Evolutionary conservation across 1,140 invertebrate genomes (phyloP).

Genomic region (Gonioctena quinquepunctata): DNA sequence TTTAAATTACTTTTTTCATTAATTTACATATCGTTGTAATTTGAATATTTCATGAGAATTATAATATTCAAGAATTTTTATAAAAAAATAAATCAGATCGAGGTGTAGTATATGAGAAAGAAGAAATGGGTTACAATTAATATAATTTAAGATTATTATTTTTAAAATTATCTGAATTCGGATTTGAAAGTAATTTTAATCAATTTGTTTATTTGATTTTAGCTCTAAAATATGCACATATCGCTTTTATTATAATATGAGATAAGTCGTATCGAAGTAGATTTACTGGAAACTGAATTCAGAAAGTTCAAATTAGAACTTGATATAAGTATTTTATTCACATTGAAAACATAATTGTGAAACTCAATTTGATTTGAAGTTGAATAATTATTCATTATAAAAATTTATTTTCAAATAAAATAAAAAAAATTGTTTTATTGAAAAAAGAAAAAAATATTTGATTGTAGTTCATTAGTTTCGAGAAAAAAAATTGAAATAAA

Average conservation of each 20-base stretch:
- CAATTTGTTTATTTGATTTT: conserved; percentile 55
- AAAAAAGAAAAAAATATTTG: conserved; percentile 55
- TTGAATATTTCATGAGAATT: conserved; percentile 60
- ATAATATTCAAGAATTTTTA: conserved; percentile 58
- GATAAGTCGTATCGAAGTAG: conserved; percentile 77
- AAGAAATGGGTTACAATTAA: conserved; percentile 60
- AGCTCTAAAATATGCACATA: conserved; percentile 65
- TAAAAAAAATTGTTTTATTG: conserved; percentile 56
- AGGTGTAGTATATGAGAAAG: conserved; percentile 62
- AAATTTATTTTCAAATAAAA: conserved; percentile 50
- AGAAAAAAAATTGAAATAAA: conserved; percentile 44
- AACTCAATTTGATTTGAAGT: conserved; percentile 56
- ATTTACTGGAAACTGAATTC: conserved; percentile 69
- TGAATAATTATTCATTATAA: conserved; percentile 50
- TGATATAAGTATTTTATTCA: conserved; percentile 63
- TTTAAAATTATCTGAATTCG: conserved; percentile 55
- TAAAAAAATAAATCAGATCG: conserved; percentile 61
- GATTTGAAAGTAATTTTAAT: conserved; percentile 59
- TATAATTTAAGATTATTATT: conserved; percentile 50
- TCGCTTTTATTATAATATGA: conserved; percentile 64
- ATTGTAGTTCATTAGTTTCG: conserved; percentile 60
- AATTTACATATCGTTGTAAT: conserved; percentile 63
- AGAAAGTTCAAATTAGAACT: conserved; percentile 60
- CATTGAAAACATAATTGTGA: conserved; percentile 59
- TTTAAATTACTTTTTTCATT: conserved; percentile 59